Base-by-base conservation (phyloP, 2,888 invertebrate genomes). In the Autographa pulchrina region DNA sequence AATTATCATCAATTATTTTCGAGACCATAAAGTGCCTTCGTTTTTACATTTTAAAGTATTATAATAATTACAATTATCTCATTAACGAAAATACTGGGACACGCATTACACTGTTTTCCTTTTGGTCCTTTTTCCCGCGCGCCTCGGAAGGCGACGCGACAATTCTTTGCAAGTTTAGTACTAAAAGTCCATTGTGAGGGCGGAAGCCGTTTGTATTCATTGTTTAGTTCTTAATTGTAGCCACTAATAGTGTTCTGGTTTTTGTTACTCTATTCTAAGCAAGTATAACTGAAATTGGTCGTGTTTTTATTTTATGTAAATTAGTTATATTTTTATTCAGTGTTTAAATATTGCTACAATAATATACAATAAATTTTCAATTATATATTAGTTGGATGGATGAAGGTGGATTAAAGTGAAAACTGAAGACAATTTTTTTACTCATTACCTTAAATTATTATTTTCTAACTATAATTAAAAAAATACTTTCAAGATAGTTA, bases 81-180 rank as follows among this genome's bases (percentile, higher is more conserved):
- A 48, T 48, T 48, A n/a, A n/a, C n/a, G 38, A 67, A 64, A 54
- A 65, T 71, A 43, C 68, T 31, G 43, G 59, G 56, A 62, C 54
- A 41, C 31, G 35, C 31, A 20, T 65, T 59, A 1, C 54, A n/a
- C 16, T 32, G 31, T 59, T 75, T 79, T 54, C 56, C 59, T 62
- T 65, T 43, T 32, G 31, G 3, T 70, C 43, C 52, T 59, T 70
- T 67, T 58, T 72, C 13, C 63, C 60, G 66, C 65, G 48, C 48
- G 43, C 4, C 18, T 25, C 65, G 67, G 77, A 78, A 76, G 65
- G 62, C 60, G 56, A 41, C 56, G 72, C 72, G 66, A 48, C 68
- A 48, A 80, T 38, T 65, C 68, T 63, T 65, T 64, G 63, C 66
- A 20, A 77, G 68, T 77, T 65, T 56, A 62, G 56, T 66, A 56